Evolutionary conservation across 2,113 vertebrate species (phyloP), one percentile per base, ranked within the genome.

Genomic region (Pollimyrus isidori): DNA sequence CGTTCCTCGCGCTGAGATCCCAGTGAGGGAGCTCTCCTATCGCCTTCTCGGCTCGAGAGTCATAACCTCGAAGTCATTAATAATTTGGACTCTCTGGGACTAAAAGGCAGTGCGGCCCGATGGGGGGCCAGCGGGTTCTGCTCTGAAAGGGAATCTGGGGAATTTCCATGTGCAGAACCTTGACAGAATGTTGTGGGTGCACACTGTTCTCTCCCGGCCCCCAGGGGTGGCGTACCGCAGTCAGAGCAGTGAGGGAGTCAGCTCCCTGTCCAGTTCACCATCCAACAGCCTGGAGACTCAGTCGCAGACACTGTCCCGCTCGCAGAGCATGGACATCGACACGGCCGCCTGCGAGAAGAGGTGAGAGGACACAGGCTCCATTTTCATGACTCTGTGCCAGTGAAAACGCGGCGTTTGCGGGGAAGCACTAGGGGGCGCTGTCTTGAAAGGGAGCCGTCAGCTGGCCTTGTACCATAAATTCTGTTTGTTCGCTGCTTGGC

Each of bases 281-380:
- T 99, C 98, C 73, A 99, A 99, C 95, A 99, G 98, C 96, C 97
- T 99, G 90, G 98, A 99, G 96, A 99, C 97, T 6, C 98, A 99
- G 69, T 99, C 98, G 91, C 98, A 99, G 94, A 98, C 97, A 91
- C 96, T 99, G 89, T 99, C 98, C 46, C 97, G 98, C 56, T 99
- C 98, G 30, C 98, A 99, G 95, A 99, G 98, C 96, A 99, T 99
- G 98, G 98, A 99, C 92, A 99, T 99, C 15, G 98, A 99, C 90
- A 97, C 98, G 56, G 97, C 97, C 93, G 97, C 98, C 93, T 99
- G 98, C 94, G 98, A 99, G 96, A 99, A 99, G 96, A 99, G 97
- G 98, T 99, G 95, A 95, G 89, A 1, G 26, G 35, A 86, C 1
- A 0, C 58, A 9, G 45, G 26, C n/a, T 69, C 62, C 10, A 26